phyloP scores from a whole-genome alignment of 2,888 invertebrate species.

The Limnephilus lunatus region DNA sequence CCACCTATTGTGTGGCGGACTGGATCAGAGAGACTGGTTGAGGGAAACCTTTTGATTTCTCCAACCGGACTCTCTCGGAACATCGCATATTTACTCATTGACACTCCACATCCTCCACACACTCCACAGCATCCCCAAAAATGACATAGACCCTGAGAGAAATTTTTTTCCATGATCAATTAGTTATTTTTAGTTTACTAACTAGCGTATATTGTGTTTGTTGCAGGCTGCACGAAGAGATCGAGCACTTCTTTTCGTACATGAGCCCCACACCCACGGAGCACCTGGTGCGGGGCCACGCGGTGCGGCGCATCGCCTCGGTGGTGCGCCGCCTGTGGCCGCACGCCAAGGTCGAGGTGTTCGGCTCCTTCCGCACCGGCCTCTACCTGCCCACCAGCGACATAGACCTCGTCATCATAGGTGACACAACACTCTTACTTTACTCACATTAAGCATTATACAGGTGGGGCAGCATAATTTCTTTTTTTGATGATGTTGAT shows the following conservation, averaged over 20 bases:
- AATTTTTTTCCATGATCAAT: background rate
- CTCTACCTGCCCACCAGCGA: conserved; percentile 97
- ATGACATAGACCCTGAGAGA: no score
- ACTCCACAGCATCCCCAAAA: no score
- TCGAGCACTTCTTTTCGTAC: conserved; percentile 96
- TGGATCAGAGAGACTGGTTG: no score
- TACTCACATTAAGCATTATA: no score
- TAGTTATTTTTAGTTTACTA: background rate
- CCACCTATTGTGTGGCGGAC: no score
- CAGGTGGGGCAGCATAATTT: no score
- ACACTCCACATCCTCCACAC: no score
- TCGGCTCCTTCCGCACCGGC: conserved; percentile 98
- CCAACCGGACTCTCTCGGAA: no score
- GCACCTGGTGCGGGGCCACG: conserved; percentile 91
- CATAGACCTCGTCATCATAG: conserved; percentile 82
- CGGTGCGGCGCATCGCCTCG: conserved; percentile 91
- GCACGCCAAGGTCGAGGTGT: conserved; percentile 95
- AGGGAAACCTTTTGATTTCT: no score
- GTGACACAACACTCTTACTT: conserved; percentile 68
- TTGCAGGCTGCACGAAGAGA: conserved; percentile 94
- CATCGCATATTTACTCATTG: no score
- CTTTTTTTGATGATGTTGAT: no score
- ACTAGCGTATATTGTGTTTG: background rate
- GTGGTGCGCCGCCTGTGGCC: conserved; percentile 95
- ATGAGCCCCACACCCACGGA: conserved; percentile 96